Conservation (phyloP, 2,888 invertebrate species). For the Allophyes oxyacanthae region DNA sequence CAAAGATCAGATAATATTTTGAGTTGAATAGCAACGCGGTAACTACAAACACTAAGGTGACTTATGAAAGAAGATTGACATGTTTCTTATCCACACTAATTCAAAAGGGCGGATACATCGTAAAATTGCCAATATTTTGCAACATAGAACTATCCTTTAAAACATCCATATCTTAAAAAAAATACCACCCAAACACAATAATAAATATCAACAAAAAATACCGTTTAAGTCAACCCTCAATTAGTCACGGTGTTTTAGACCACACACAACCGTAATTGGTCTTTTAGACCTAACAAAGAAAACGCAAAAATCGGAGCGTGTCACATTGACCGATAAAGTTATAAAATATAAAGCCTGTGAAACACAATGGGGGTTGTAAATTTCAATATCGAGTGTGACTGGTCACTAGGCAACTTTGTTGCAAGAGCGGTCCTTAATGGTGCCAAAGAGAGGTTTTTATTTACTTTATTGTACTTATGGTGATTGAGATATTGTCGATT, state of each 20-base stretch:
- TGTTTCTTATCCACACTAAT: conserved; percentile 33
- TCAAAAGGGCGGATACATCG: conserved; percentile 18
- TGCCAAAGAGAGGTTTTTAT: conserved; percentile 33
- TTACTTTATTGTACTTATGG: conserved; percentile 10
- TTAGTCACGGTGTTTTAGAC: conserved; percentile 62
- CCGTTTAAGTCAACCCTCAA: conserved; percentile 59
- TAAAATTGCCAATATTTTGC: conserved; percentile 31
- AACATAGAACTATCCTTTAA: conserved; percentile 21
- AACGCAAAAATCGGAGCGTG: conserved; percentile 64
- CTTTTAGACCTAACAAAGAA: conserved; percentile 55
- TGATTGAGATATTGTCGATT: conserved; percentile 29
- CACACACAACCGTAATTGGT: conserved; percentile 63
- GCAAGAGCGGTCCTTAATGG: conserved; percentile 64
- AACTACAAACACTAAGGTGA: background rate
- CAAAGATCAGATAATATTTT: conserved; percentile 9
- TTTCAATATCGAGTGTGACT: conserved; percentile 78
- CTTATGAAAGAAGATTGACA: conserved; percentile 27
- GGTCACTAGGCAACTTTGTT: conserved; percentile 70
- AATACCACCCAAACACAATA: conserved; percentile 47
- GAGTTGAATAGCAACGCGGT: conserved; percentile 2
- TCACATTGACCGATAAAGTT: conserved; percentile 75
- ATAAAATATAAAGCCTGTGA: conserved; percentile 70
- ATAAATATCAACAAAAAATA: conserved; percentile 39
- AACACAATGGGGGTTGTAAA: conserved; percentile 78
- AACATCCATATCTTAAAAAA: conserved; percentile 25